phyloP scores from a whole-genome alignment of 2,797 vertebrate genomes.

The Phrynocephalus forsythii region DNA sequence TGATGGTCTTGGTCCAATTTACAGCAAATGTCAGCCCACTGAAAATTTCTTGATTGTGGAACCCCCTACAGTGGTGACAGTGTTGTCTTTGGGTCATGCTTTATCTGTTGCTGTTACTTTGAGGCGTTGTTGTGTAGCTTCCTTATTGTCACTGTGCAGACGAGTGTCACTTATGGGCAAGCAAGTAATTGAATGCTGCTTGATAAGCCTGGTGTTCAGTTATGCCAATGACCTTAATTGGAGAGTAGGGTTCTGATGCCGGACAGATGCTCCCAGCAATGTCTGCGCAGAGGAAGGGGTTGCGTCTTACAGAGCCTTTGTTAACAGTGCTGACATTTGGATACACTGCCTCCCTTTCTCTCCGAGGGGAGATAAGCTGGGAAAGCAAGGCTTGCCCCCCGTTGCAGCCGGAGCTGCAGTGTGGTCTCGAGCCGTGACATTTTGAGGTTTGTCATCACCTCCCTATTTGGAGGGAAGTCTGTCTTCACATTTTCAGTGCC shows the following conservation, averaged over 20 bases:
- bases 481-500: slow-evolving; percentile 42
- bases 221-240: slow-evolving; percentile 58
- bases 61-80: not conserved
- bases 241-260: not conserved
- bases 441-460: slow-evolving; percentile 72
- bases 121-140: not conserved
- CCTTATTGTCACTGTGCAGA: not conserved
- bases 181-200: slow-evolving; percentile 37
- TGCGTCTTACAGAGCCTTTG: slow-evolving; percentile 30
- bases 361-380: slow-evolving; percentile 60
- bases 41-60: slow-evolving; percentile 5
- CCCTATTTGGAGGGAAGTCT: slow-evolving; percentile 54
- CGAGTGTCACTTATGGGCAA: not conserved
- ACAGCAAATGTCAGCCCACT: slow-evolving; percentile 6
- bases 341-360: slow-evolving; percentile 21
- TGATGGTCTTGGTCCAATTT: slow-evolving; percentile 28
- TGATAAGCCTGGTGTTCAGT: slow-evolving; percentile 28
- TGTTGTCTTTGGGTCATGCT: not conserved
- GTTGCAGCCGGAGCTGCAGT: slow-evolving; percentile 11
- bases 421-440: slow-evolving; percentile 53
- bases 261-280: slow-evolving; percentile 23
- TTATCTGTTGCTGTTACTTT: slow-evolving; percentile 14
- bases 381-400: slow-evolving; percentile 56
- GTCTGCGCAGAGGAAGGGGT: slow-evolving; percentile 42
- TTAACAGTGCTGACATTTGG: slow-evolving; percentile 70